A percentile compares a stretch with the other conserved stretches of the same genome.
Evolutionary conservation across 2,113 vertebrate genomes (phyloP).

Genomic region (rabbit (Oryctolagus cuniculus)): DNA sequence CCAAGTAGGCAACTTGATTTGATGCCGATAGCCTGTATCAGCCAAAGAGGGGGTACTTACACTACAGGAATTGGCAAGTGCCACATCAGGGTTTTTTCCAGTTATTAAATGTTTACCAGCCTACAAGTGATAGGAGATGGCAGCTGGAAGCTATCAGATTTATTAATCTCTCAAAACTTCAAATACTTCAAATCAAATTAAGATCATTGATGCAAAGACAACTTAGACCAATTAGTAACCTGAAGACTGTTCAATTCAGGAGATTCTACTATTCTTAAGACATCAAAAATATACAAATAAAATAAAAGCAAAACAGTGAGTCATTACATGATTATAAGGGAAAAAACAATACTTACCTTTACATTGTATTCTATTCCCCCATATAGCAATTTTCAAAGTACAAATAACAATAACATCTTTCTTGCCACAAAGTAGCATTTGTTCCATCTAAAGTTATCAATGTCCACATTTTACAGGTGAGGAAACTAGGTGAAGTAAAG

Average conservation of each 20-base stretch:
- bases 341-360: neutral
- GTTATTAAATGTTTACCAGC: neutral
- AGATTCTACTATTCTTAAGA: neutral
- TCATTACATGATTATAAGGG: neutral
- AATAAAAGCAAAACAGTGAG: neutral
- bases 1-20: neutral
- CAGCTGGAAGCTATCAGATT: neutral
- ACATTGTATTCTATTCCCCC: neutral
- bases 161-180: neutral
- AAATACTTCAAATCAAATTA: neutral
- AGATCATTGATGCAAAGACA: neutral
- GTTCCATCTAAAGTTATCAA: neutral
- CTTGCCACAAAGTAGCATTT: neutral
- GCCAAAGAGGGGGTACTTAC: neutral
- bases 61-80: neutral
- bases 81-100: neutral
- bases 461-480: constrained; percentile 22
- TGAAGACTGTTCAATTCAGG: neutral
- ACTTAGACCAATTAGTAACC: neutral
- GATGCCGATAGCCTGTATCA: neutral
- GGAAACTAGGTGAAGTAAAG: neutral
- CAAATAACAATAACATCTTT: neutral
- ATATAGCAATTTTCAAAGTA: neutral
- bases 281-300: neutral
- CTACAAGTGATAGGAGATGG: neutral